Conservation (phyloP, 1,140 invertebrate species). For the Grapholita molesta region DNA sequence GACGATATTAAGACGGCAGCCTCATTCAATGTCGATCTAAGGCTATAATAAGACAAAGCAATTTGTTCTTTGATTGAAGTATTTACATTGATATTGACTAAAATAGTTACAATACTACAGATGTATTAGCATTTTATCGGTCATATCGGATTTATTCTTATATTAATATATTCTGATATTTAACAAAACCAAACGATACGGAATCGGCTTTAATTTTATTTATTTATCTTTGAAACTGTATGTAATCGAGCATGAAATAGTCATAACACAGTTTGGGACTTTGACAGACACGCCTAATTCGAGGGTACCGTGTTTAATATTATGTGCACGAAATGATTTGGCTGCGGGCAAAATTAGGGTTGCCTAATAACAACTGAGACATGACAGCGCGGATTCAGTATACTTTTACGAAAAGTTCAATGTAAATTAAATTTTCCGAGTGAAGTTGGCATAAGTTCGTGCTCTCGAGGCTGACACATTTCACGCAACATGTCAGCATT, state of each 20-base stretch:
- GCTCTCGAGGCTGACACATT: constrained; percentile 32
- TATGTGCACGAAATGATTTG: constrained; percentile 47
- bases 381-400: constrained; percentile 45
- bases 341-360: constrained; percentile 42
- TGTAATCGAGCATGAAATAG: constrained; percentile 31
- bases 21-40: constrained; percentile 55
- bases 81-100: constrained; percentile 26
- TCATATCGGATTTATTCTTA: background rate
- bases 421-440: constrained; percentile 47
- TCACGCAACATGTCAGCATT: constrained; percentile 31
- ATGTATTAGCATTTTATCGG: background rate
- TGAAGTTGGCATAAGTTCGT: constrained; percentile 43
- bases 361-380: constrained; percentile 48
- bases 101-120: constrained; percentile 17
- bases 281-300: constrained; percentile 39
- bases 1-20: constrained; percentile 42
- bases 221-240: background rate
- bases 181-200: background rate
- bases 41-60: constrained; percentile 39
- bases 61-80: constrained; percentile 43
- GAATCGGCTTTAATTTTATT: background rate
- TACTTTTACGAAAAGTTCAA: constrained; percentile 46
- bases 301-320: constrained; percentile 44
- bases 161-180: background rate
- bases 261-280: constrained; percentile 44